Conservation (phyloP, 1,140 invertebrate species). For the Papilio machaon region DNA sequence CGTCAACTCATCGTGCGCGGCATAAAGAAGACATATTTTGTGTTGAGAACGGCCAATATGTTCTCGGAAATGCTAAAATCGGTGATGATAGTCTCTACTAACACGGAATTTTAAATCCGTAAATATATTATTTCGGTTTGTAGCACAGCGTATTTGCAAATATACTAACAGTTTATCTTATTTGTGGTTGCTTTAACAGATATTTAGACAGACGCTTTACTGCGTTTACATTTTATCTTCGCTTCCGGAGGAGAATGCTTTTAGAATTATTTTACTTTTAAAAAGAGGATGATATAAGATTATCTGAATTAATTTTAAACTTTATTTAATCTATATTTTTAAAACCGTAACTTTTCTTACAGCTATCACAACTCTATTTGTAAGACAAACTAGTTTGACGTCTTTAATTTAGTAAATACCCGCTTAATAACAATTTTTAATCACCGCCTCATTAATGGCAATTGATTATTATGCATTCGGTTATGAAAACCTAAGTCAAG, state of each 20-base stretch:
- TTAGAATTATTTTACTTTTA: neutral
- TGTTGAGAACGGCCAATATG: constrained; percentile 59
- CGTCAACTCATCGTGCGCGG: constrained; percentile 51
- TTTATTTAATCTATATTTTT: neutral
- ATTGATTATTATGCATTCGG: neutral
- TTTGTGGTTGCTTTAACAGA: constrained; percentile 25
- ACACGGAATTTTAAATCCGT: constrained; percentile 46
- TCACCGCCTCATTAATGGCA: constrained; percentile 12
- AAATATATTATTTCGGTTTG: constrained; percentile 19
- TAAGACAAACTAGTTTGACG: neutral
- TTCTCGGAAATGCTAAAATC: constrained; percentile 63
- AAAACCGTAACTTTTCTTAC: neutral
- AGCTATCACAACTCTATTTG: constrained; percentile 1
- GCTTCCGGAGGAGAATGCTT: constrained; percentile 5
- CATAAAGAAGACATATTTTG: constrained; percentile 57
- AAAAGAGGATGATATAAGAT: neutral
- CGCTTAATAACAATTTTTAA: constrained; percentile 13
- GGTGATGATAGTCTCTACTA: constrained; percentile 42
- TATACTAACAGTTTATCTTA: constrained; percentile 3
- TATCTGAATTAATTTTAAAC: neutral
- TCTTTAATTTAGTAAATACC: neutral
- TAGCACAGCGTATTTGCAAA: constrained; percentile 11
- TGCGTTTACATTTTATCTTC: neutral
- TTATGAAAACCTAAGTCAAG: constrained; percentile 44
- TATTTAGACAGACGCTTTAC: neutral